Base-by-base conservation (phyloP, 2,113 vertebrate genomes). In the Myiozetetes cayanensis region DNA sequence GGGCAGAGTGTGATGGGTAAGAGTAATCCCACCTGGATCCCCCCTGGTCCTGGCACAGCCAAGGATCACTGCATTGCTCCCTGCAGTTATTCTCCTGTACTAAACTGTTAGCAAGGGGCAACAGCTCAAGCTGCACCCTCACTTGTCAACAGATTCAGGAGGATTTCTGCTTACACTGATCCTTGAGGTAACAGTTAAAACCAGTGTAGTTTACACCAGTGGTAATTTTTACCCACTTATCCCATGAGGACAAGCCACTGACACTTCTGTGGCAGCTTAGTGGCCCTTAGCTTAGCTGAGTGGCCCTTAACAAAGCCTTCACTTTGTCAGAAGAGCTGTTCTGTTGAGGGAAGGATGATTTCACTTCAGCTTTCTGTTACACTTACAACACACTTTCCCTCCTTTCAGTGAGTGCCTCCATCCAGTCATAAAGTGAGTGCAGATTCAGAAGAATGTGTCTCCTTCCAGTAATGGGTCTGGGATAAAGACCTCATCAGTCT, bases 1-100 rank as follows among this genome's bases (percentile, higher is more conserved):
- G 2, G 39, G 47, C 47, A 78, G 66, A 74, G 20, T 0, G 0
- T 27, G 61, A 12, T 23, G 33, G 37, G 23, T 0, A 0, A 53
- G 65, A 59, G 44, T n/a, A 41, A 30, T 43, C 23, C 17, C 37
- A 15, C n/a, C 53, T 24, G 44, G n/a, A 50, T 50, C 49, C 25
- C 25, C 27, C 25, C 25, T 9, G 24, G 50, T 28, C 50, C 50
- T 52, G 50, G 67, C 87, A 71, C 47, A 44, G 66, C 19, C 74
- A 78, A 74, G 71, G 44, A 68, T n/a, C 28, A 2, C 24, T 56
- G 53, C 20, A 1, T 35, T 12, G 8, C 73, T 77, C 37, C 13
- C 43, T 46, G 67, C 31, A 49, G 1, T 28, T 19, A 7, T 33
- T 35, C 10, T 47, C 39, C 58, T 27, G 21, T 17, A 55, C 62